Base-by-base conservation (phyloP, 2,888 invertebrate species). In the Exephanes ischioxanthus region DNA sequence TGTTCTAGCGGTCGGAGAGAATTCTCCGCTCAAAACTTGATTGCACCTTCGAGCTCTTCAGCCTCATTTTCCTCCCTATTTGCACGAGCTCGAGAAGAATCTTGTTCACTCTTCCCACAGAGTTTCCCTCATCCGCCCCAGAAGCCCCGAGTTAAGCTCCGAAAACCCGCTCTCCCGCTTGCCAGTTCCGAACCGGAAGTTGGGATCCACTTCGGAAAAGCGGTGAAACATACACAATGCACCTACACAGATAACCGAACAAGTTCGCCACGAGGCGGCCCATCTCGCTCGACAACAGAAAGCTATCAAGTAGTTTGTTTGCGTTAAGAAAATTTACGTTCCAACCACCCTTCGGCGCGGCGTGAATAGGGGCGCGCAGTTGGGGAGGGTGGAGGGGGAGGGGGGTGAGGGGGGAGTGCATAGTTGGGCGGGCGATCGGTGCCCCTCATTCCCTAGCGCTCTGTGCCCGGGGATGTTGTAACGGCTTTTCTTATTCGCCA, bases 291-390 rank as follows among this genome's bases (percentile, higher is more conserved):
- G 78, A 87, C 86, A 90, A 90, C 90, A 90, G 90, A 68, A 53
- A 72, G 88, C 89, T 89, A 90, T 90, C 89, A 91, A 90, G 89
- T 90, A 91, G 89, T 90, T 90, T 91, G 90, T 91, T 91, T 90
- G 89, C 88, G 88, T 89, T 88, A 86, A 90, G 90, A 88, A 90
- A 90, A 85, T 90, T 90, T 86, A 84, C 88, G 45, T 80, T 53
- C 72, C 51, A 53, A 88, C 45, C 80, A 53, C 67, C 66, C 37
- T 67, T 19, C 37, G 30, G 3, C 16, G 16, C 30, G 16, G 26
- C 51, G 16, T 53, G 51, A 66, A 53, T 48, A 41, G 41, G 2
- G 30, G 33, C 14, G 6, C 16, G 61, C 30, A 63, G 61, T 33
- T 63, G 61, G 26, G 33, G 30, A 41, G 11, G 41, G 11, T 9